Conservation (phyloP, 1,140 invertebrate genomes). For the Zophobas morio region DNA sequence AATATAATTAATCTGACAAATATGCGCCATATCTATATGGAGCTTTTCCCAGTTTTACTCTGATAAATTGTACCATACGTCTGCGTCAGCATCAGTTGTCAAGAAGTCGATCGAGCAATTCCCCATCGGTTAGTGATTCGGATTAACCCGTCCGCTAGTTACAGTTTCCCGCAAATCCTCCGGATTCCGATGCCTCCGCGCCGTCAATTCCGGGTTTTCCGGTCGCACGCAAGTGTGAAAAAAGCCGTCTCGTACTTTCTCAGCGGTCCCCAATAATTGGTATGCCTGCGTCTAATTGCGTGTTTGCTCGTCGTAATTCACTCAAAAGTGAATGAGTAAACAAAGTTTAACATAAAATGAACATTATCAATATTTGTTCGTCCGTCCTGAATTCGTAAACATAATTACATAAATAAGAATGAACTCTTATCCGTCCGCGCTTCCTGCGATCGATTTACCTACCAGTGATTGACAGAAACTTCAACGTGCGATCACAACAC, state of each 20-base stretch:
- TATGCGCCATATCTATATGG: too few relatives aligned
- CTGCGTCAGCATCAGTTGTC: too few relatives aligned
- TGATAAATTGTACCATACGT: too few relatives aligned
- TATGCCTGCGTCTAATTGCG: conserved; percentile 45
- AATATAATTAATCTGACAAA: too few relatives aligned
- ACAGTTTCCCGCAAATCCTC: too few relatives aligned
- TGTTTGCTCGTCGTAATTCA: conserved; percentile 39
- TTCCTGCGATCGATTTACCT: not conserved
- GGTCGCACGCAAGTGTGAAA: conserved; percentile 19
- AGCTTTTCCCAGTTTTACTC: too few relatives aligned
- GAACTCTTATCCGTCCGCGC: not conserved
- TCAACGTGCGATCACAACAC: conserved; percentile 46
- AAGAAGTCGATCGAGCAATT: too few relatives aligned
- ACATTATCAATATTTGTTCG: conserved; percentile 25
- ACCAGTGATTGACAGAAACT: conserved; percentile 42
- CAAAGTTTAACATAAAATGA: conserved; percentile 29
- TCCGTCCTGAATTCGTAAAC: conserved; percentile 1
- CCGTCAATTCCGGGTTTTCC: not conserved
- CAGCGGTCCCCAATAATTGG: conserved; percentile 8
- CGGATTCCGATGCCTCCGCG: too few relatives aligned
- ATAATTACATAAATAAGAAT: conserved; percentile 22
- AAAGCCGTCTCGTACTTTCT: not conserved
- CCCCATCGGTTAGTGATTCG: too few relatives aligned
- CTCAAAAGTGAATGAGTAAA: conserved; percentile 37
- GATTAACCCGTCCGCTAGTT: too few relatives aligned